Evolutionary conservation across 1,140 invertebrate genomes (phyloP), one percentile per base, ranked within the genome.

Genomic region (Ptiloglossa arizonensis): DNA sequence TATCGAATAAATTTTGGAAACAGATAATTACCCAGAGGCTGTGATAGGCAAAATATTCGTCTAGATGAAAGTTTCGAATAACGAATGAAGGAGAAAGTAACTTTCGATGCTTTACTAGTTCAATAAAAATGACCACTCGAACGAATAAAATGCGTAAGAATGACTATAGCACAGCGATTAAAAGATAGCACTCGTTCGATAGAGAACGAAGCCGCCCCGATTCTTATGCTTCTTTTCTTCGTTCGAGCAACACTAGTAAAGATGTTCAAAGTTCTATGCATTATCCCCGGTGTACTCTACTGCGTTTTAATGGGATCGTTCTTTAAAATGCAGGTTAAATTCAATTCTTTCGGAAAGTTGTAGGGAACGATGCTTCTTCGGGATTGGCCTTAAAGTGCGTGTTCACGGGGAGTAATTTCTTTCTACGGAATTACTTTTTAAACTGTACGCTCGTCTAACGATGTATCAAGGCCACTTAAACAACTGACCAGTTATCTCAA

Each of bases 291-390:
- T 38, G 6, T 57, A 4, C 38, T 29, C 27, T 22, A 35, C 32
- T 19, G 35, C 22, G 32, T 52, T 72, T 59, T 63, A 72, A 72
- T 41, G 48, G 19, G 44, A 32, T 32, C 24, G 50, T 60, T 27
- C 32, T 52, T 52, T 41, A 35, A 38, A 35, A 72, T 52, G 44
- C 32, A 63, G 38, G 57, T 69, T 72, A 52, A n/a, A 72, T 72
- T 72, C 57, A 72, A 72, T 72, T 63, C 62, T 63, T n/a, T 17
- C 15, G 13, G 11, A 24, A 63, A 72, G 32, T 72, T 52, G 15
- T 15, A 5, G 24, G 38, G 22, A 24, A 64, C 62, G 41, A 46
- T 29, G 11, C 24, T 29, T 24, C 15, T 35, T 60, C 5, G 24
- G 9, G 2, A 19, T 57, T 13, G 11, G 24, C 24, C 24, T 54